Conservation (phyloP, 2,888 invertebrate species). For the Diarsia dahlii region DNA sequence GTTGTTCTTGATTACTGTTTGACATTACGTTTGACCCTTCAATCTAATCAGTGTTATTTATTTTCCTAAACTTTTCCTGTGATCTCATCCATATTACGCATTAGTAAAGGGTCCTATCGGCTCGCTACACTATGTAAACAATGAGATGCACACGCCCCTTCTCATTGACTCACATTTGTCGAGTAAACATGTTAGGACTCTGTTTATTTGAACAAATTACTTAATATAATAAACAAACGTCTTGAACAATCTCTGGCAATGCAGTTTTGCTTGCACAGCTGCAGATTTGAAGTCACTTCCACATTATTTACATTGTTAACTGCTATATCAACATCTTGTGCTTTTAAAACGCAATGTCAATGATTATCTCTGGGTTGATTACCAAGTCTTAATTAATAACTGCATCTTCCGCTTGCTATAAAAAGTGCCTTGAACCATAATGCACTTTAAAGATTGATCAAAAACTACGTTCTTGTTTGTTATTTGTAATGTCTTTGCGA, state of each 20-base stretch:
- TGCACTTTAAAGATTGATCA: constrained; percentile 5
- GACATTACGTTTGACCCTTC: constrained; percentile 74
- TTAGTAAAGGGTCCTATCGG: constrained; percentile 60
- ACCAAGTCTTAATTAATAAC: neutral
- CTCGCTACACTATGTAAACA: constrained; percentile 67
- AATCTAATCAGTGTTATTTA: constrained; percentile 83
- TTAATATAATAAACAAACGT: constrained; percentile 13
- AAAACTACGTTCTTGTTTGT: constrained; percentile 6
- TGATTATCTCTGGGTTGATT: constrained; percentile 20
- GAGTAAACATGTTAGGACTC: constrained; percentile 37
- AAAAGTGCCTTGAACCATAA: constrained; percentile 29
- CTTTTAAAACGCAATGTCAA: constrained; percentile 4
- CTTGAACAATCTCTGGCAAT: constrained; percentile 13
- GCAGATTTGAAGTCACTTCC: constrained; percentile 7
- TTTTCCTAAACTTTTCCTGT: constrained; percentile 85
- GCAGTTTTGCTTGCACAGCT: constrained; percentile 5
- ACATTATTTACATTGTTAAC: constrained; percentile 3
- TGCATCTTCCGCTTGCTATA: constrained; percentile 13
- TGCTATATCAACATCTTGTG: neutral
- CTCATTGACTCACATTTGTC: constrained; percentile 67
- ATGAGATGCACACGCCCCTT: constrained; percentile 68
- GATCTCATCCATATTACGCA: constrained; percentile 83
- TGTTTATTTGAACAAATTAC: constrained; percentile 31
- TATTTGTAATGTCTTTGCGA: constrained; percentile 11
- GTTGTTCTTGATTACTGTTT: constrained; percentile 74